Conservation (phyloP, 1,140 invertebrate species). For the Drosophila bipectinata region DNA sequence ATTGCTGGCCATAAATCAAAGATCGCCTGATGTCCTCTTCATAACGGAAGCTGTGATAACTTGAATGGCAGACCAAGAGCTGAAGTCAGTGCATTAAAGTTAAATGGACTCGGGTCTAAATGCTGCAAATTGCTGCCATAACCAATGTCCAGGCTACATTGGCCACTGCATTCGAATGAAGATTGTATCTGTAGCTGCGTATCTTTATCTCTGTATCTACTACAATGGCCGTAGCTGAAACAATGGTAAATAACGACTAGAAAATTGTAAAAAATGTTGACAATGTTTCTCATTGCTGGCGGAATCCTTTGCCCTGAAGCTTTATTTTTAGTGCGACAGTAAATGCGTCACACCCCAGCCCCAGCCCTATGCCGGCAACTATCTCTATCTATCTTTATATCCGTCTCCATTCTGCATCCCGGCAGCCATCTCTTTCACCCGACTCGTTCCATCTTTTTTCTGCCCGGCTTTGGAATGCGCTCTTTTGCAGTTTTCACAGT, state of each 20-base stretch:
- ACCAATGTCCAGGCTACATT: slow-evolving; percentile 44
- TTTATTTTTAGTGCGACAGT: slow-evolving; percentile 63
- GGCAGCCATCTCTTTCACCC: not conserved
- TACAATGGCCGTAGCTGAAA: slow-evolving; percentile 56
- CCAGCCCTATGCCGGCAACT: slow-evolving; percentile 5
- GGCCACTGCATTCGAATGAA: not conserved
- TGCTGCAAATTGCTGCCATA: slow-evolving; percentile 74
- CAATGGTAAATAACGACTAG: slow-evolving; percentile 81
- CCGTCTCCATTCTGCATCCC: not conserved
- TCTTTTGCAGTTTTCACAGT: slow-evolving; percentile 78
- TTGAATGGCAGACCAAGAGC: slow-evolving; percentile 12
- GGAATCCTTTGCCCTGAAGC: slow-evolving; percentile 67
- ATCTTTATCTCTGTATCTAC: slow-evolving; percentile 28
- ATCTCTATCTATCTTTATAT: slow-evolving; percentile 2
- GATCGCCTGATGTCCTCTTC: slow-evolving; percentile 30
- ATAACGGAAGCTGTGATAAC: slow-evolving; percentile 44
- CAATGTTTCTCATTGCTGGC: slow-evolving; percentile 68
- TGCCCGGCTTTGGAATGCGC: slow-evolving; percentile 60
- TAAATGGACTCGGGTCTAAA: slow-evolving; percentile 73
- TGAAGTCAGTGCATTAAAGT: slow-evolving; percentile 68
- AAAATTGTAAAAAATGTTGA: slow-evolving; percentile 79
- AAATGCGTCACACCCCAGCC: slow-evolving; percentile 38
- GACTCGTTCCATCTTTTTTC: slow-evolving; percentile 1
- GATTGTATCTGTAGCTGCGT: slow-evolving; percentile 7
- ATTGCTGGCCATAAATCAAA: slow-evolving; percentile 57